These are phyloP conservation scores for Zophobas atratus DNA, from an alignment of 1,140 invertebrate species.

Conservation along the genomic window DNA sequence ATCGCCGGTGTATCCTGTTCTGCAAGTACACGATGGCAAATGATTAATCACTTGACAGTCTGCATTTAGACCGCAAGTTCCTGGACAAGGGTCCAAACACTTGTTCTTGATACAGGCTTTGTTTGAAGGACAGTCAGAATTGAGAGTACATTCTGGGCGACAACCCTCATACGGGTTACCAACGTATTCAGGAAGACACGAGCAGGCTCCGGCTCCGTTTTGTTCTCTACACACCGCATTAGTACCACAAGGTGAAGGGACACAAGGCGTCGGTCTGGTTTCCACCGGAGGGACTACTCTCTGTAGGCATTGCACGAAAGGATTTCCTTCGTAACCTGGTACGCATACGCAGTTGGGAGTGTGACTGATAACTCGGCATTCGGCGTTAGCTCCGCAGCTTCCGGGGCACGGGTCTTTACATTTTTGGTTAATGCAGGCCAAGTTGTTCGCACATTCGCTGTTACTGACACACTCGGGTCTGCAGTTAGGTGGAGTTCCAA, in stretches of 20 bases:
- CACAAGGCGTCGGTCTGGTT: constrained; percentile 71
- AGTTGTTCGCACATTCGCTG: constrained; percentile 76
- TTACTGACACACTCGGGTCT: constrained; percentile 82
- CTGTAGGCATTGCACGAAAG: constrained; percentile 72
- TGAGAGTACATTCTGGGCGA: constrained; percentile 77
- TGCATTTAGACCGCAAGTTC: constrained; percentile 78
- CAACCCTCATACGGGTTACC: constrained; percentile 86
- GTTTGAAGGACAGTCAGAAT: constrained; percentile 77
- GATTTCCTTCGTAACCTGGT: constrained; percentile 75
- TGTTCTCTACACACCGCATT: constrained; percentile 78
- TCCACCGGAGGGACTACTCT: constrained; percentile 58
- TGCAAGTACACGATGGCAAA: constrained; percentile 74
- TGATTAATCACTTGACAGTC: constrained; percentile 76
- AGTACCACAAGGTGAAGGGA: constrained; percentile 78
- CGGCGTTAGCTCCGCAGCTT: constrained; percentile 77
- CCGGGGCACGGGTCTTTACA: constrained; percentile 79
- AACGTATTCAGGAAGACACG: constrained; percentile 77
- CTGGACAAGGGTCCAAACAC: constrained; percentile 79
- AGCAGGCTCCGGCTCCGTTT: constrained; percentile 77
- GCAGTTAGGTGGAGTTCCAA: constrained; percentile 83
- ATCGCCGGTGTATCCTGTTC: constrained; percentile 76
- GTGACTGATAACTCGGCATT: constrained; percentile 78
- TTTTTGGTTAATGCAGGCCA: constrained; percentile 76
- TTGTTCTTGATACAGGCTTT: constrained; percentile 75
- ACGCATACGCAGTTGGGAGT: constrained; percentile 76